Base-by-base conservation (phyloP, 2,888 invertebrate species). In the Limnephilus auricula region DNA sequence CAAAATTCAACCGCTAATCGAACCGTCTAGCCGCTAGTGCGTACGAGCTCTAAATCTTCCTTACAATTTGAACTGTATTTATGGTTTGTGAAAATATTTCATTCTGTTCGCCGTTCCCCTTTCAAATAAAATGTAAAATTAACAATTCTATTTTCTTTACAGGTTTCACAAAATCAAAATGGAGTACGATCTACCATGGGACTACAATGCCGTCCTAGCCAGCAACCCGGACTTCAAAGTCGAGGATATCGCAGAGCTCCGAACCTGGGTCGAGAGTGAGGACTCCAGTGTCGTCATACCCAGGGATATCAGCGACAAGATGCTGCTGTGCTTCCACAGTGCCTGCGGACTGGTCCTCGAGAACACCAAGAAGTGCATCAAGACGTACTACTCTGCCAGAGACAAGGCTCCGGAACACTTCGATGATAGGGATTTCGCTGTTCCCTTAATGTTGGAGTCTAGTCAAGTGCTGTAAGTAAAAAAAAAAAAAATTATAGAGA, bases 401-500 rank as follows among this genome's bases (percentile, higher is more conserved):
- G 96, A 96, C 93, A 96, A 96, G 93, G 95, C 96, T 0, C 97
- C 97, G 0, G 97, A 97, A 94, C 95, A 97, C 93, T 97, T 97
- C 93, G 95, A 95, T 90, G 95, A 97, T 92, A 95, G 97, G 89
- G 95, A 96, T 34, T 93, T 97, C 93, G 95, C 95, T 92, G 95
- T 95, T 5, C 94, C 96, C 94, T 96, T 96, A 94, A 95, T 96
- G 93, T 94, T 94, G 91, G 94, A 94, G 31, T 93, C 96, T 6
- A 93, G 96, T 82, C 95, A 96, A 92, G 96, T 96, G 78, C 93
- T 96, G 97, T 97, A 94, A 97, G 97, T 96, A 93, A n/a, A n/a
- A n/a, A n/a, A n/a, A n/a, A n/a, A n/a, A n/a, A n/a, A n/a, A n/a
- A n/a, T n/a, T n/a, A n/a, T n/a, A n/a, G n/a, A n/a, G n/a, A n/a